Conservation (phyloP, 2,113 vertebrate species). For the Procavia capensis region DNA sequence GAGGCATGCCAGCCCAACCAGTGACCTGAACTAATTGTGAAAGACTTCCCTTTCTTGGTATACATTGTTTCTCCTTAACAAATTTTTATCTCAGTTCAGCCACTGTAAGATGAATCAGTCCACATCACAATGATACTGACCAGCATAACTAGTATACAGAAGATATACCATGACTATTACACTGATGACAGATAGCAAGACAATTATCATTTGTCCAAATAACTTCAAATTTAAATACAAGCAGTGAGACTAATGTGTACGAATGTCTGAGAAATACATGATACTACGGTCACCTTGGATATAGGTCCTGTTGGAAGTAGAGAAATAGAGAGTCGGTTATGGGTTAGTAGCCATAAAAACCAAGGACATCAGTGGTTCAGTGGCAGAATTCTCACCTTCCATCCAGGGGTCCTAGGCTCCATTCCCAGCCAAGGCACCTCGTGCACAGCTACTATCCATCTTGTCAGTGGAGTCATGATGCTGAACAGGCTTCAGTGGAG, state of each 20-base stretch:
- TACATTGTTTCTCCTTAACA: neutral
- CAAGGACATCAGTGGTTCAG: neutral
- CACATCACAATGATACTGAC: neutral
- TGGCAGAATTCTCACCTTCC: neutral
- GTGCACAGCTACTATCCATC: neutral
- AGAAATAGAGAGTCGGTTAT: neutral
- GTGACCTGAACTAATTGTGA: neutral
- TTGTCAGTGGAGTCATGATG: neutral
- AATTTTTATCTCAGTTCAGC: neutral
- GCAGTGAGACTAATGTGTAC: neutral
- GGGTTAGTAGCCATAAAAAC: neutral
- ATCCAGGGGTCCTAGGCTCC: neutral
- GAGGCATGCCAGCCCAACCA: neutral
- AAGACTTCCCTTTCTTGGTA: neutral
- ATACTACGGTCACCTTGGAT: neutral
- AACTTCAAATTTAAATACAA: slow-evolving; percentile 7
- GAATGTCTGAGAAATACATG: neutral
- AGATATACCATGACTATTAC: neutral
- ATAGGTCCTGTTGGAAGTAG: neutral
- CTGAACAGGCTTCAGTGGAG: neutral
- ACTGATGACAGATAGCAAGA: neutral
- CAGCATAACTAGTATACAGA: neutral
- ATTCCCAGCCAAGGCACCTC: neutral
- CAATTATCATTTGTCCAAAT: neutral
- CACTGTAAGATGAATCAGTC: neutral